Conservation (phyloP, 2,797 vertebrate genomes). For the Sebastes nivosus region DNA sequence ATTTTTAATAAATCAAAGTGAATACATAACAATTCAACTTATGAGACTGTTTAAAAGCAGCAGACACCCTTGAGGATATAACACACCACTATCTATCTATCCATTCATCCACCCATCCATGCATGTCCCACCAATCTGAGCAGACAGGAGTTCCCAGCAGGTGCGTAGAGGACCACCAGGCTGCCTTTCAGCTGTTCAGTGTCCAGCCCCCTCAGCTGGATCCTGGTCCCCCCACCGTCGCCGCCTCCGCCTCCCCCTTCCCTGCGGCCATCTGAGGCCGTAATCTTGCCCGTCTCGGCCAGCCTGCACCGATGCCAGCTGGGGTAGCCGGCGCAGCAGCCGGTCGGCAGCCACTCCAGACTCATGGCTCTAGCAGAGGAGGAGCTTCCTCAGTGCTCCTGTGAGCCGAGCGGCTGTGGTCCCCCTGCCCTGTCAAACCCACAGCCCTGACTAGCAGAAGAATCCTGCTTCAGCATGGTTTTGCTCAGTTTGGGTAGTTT, state of each 20-base stretch:
- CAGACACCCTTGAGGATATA: neutral
- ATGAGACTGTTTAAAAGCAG: neutral
- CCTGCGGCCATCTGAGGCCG: slow-evolving; percentile 5
- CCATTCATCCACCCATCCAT: neutral
- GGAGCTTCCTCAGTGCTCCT: neutral
- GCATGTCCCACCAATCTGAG: slow-evolving; percentile 69
- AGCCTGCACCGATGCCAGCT: slow-evolving; percentile 14
- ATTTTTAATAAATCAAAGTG: neutral
- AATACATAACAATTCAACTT: neutral
- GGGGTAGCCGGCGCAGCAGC: slow-evolving; percentile 50
- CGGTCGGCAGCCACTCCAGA: slow-evolving; percentile 44
- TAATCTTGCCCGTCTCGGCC: neutral
- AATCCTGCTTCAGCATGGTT: slow-evolving; percentile 18
- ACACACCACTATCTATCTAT: neutral
- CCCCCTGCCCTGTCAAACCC: neutral
- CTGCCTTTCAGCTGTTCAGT: slow-evolving; percentile 65
- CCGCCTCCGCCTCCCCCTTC: neutral
- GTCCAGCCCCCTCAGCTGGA: slow-evolving; percentile 66
- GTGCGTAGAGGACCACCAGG: slow-evolving; percentile 74
- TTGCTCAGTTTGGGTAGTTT: neutral
- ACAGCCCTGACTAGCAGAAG: neutral
- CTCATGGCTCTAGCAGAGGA: slow-evolving; percentile 35
- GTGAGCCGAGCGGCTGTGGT: neutral
- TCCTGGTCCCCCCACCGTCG: slow-evolving; percentile 13
- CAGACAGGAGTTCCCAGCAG: slow-evolving; percentile 69